These are phyloP conservation scores for Bombyx mandarina DNA, from an alignment of 1,140 invertebrate species.

Conservation along the genomic window DNA sequence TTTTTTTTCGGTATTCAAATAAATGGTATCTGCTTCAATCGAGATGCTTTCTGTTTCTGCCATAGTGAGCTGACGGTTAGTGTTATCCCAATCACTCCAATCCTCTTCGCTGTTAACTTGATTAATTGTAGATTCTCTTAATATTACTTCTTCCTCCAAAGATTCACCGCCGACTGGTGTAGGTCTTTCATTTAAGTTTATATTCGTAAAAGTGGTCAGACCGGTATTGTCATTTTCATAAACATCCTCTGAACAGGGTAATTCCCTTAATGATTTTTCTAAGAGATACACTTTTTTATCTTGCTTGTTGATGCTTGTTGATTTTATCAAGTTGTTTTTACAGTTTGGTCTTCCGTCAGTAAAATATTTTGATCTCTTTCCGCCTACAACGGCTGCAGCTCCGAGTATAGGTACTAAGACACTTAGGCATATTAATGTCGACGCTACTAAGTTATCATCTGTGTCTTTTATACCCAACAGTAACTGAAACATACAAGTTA, in stretches of 20 bases:
- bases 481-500: slow-evolving; percentile 70
- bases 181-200: slow-evolving; percentile 78
- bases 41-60: slow-evolving; percentile 4
- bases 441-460: slow-evolving; percentile 83
- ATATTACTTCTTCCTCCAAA: slow-evolving; percentile 67
- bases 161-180: slow-evolving; percentile 87
- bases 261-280: slow-evolving; percentile 38
- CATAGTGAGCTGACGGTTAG: slow-evolving; percentile 20
- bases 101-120: slow-evolving; percentile 53
- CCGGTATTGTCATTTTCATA: slow-evolving; percentile 23
- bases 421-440: slow-evolving; percentile 83
- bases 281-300: slow-evolving; percentile 21
- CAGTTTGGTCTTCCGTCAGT: slow-evolving; percentile 82
- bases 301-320: slow-evolving; percentile 13
- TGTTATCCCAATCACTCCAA: slow-evolving; percentile 87
- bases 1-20: slow-evolving; percentile 6
- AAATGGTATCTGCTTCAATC: not conserved
- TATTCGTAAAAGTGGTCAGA: slow-evolving; percentile 34
- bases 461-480: slow-evolving; percentile 87
- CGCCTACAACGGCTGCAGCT: slow-evolving; percentile 83
- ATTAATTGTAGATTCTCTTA: slow-evolving; percentile 25
- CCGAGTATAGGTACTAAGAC: slow-evolving; percentile 87
- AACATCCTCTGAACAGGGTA: slow-evolving; percentile 40
- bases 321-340: slow-evolving; percentile 39
- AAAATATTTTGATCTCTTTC: slow-evolving; percentile 83